A percentile compares a stretch with the other conserved stretches of the same genome.
phyloP scores from a whole-genome alignment of 2,888 invertebrate genomes.

The Hypselothyrea guttata region DNA sequence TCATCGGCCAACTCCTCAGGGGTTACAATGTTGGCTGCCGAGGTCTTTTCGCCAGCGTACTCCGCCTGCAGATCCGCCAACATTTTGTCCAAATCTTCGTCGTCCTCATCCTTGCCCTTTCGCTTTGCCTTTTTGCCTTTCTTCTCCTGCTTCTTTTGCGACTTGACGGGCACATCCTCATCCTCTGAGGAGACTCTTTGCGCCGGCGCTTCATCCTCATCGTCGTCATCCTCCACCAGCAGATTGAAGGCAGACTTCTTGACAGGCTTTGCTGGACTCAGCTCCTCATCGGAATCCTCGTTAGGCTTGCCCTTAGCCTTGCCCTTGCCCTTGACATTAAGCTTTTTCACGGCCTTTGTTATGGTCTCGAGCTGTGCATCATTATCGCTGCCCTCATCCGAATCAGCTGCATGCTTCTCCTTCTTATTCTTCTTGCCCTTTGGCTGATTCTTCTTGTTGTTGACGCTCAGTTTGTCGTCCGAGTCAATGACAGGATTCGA shows the following conservation, averaged over 20 bases:
- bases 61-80: constrained; percentile 90
- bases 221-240: constrained; percentile 85
- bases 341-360: constrained; percentile 84
- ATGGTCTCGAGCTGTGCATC: constrained; percentile 83
- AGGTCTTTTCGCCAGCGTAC: constrained; percentile 88
- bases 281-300: constrained; percentile 79
- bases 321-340: constrained; percentile 84
- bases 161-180: constrained; percentile 83
- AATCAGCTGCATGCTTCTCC: constrained; percentile 69
- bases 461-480: constrained; percentile 78
- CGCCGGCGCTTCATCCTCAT: constrained; percentile 44
- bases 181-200: constrained; percentile 59
- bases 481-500: constrained; percentile 82
- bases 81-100: constrained; percentile 90
- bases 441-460: constrained; percentile 81
- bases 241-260: constrained; percentile 87
- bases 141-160: constrained; percentile 83
- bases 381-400: constrained; percentile 82
- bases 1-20: constrained; percentile 82
- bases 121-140: constrained; percentile 89
- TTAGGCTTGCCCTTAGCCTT: constrained; percentile 78
- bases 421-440: constrained; percentile 77
- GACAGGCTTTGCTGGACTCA: constrained; percentile 66
- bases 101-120: constrained; percentile 89
- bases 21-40: constrained; percentile 78